Evolutionary conservation across 2,113 vertebrate species (phyloP).

Genomic region (Hepsetus odoe): DNA sequence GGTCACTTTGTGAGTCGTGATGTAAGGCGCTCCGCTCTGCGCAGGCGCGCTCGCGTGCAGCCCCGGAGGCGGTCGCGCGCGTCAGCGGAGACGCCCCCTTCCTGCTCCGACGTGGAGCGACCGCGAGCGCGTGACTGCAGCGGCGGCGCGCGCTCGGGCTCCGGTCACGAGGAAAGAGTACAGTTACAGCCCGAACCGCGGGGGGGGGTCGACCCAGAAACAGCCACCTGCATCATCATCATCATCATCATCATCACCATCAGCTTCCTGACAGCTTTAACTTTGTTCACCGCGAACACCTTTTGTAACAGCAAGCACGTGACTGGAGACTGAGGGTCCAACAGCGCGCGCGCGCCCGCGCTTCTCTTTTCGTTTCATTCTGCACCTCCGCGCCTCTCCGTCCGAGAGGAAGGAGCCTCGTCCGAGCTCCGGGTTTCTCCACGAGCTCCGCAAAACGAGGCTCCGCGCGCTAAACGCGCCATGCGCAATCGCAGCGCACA

Average conservation of each 20-base stretch:
- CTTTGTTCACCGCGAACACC: neutral
- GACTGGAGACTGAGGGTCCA: no score
- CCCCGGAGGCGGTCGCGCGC: conserved; percentile 48
- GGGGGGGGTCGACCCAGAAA: conserved; percentile 22
- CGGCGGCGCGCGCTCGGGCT: conserved; percentile 70
- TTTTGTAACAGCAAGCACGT: neutral
- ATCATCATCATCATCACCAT: neutral
- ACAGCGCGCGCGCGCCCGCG: no score
- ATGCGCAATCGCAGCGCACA: no score
- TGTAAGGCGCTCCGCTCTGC: conserved; percentile 49
- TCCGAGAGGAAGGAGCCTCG: no score
- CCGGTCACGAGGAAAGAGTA: conserved; percentile 81
- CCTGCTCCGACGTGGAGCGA: conserved; percentile 69
- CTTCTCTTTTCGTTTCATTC: no score
- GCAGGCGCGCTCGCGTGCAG: conserved; percentile 64
- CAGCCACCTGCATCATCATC: neutral
- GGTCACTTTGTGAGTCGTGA: conserved; percentile 52
- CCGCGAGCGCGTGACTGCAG: conserved; percentile 79
- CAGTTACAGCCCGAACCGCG: conserved; percentile 68
- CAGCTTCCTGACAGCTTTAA: neutral
- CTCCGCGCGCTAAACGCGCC: no score
- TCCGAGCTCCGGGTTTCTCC: no score
- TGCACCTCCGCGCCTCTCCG: no score
- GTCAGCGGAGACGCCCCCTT: conserved; percentile 65
- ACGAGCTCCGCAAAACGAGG: no score